A percentile compares a stretch with the other conserved stretches of the same genome.
phyloP scores from a whole-genome alignment of 2,797 vertebrate species.

The Sylvia borin region DNA sequence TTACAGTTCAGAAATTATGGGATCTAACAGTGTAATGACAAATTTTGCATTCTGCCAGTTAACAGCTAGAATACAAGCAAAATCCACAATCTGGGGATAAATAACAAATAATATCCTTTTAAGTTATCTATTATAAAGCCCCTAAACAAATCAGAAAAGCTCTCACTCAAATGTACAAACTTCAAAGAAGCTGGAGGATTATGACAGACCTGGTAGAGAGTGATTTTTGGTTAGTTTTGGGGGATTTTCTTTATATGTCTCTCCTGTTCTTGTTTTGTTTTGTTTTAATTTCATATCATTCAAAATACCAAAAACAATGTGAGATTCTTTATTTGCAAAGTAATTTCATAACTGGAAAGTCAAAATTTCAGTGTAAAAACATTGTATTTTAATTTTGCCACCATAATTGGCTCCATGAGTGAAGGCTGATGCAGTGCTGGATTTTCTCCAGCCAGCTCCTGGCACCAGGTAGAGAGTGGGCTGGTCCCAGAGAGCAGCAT shows the following conservation, averaged over 20 bases:
- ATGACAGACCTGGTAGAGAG: neutral
- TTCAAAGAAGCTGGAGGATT: neutral
- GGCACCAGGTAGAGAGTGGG: neutral
- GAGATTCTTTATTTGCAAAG: neutral
- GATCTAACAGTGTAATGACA: neutral
- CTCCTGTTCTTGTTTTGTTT: neutral
- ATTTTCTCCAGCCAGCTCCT: neutral
- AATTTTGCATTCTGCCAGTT: neutral
- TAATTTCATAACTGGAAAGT: neutral
- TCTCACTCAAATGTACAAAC: neutral
- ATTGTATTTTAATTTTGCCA: neutral
- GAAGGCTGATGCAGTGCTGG: neutral
- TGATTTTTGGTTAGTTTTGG: neutral
- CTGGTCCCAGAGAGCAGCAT: neutral
- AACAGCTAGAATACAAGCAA: neutral
- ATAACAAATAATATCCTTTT: neutral
- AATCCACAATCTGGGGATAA: neutral
- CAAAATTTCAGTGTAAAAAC: neutral
- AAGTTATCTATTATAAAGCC: neutral
- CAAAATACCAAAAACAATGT: neutral
- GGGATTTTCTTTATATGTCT: neutral
- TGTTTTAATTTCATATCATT: neutral
- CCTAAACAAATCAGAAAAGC: neutral
- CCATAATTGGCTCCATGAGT: neutral
- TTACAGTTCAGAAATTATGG: neutral